Evolutionary conservation across 64 coral and sea anemone genomes (phyloP), one percentile per base, ranked within the genome.

Genomic region (Platygyra sinensis): DNA sequence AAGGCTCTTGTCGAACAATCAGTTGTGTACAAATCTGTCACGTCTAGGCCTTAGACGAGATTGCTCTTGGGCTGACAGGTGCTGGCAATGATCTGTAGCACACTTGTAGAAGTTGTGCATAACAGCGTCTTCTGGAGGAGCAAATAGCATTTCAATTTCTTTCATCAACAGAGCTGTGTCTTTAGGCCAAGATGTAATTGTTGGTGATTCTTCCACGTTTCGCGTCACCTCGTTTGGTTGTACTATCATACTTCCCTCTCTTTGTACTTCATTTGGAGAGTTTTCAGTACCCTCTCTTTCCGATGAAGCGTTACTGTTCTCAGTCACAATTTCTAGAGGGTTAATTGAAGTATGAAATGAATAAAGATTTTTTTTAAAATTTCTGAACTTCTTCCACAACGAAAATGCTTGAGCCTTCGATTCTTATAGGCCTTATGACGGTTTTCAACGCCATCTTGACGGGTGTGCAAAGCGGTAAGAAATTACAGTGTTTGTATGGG

Each of bases 11-110:
- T 76, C 32, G 15, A 49, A 42, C 38, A 76, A 76, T 36, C 74
- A 76, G 33, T 4, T 50, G 38, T 76, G 74, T 17, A 74, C 72
- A 32, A 74, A 74, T 74, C 72, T 74, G 72, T 74, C 2, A 5
- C 38, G 5, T 2, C 84, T 52, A 72, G 84, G 30, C 84, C 52
- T 87, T 25, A 87, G 67, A 72, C 22, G 84, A 51, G 84, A 49
- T n/a, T 55, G 84, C 15, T 87, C 67, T n/a, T 87, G 84, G 67
- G 84, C 30, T 87, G 84, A 73, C 29, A 87, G 84, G 84, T 87
- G 84, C 24, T 87, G 67, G 67, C 67, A 87, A 51, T 73, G 17
- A 27, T 87, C 65, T 39, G 65, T 73, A 87, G 65, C 55, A 73
- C 67, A 87, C 20, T 87, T 87, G 69, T 87, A 87, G 20, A 87